Evolutionary conservation across 1,140 invertebrate species (phyloP), one percentile per base, ranked within the genome.

Genomic region (Dendrolimus kikuchii): DNA sequence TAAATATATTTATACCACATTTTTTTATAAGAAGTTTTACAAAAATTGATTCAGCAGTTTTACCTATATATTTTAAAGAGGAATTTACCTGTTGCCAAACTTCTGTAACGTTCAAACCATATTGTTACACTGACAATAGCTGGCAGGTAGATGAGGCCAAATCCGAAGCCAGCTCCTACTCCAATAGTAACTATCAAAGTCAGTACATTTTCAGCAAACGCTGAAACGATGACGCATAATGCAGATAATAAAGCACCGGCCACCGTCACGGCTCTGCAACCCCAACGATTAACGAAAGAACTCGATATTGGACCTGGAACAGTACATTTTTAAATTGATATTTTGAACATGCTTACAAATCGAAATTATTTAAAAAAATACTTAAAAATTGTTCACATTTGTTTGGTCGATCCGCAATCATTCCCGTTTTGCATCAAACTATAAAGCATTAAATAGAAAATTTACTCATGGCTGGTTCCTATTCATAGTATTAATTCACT

Each of bases 51-150:
- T 23, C 23, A 23, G 23, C 23, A 23, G 23, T 23, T 23, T 23
- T 23, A 23, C 23, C 23, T 23, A 23, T 23, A 23, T 23, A 23
- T 23, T 23, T 23, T 23, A 23, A 23, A 23, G 4, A 8, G 37
- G 94, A 49, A 59, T 62, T 50, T 66, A 86, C 82, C 82, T 2
- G 96, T 98, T 4, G 97, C 97, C 57, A 98, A 89, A 5, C 96
- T 96, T 51, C 97, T 90, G 60, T 93, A 93, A 64, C 94, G 93
- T 65, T 98, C 96, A 71, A 99, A 99, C 89, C 98, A 98, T 56
- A 93, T 95, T 4, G 96, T 97, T 5, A 98, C 97, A 74, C 94
- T 96, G 37, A 98, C 96, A 54, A 98, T 98, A 46, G 97, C 96
- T 2, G 97, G 97, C 38, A 98, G 88, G 76, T 98, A 99, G 58